Conservation (phyloP, 2,888 invertebrate genomes). For the Rapana venosa region DNA sequence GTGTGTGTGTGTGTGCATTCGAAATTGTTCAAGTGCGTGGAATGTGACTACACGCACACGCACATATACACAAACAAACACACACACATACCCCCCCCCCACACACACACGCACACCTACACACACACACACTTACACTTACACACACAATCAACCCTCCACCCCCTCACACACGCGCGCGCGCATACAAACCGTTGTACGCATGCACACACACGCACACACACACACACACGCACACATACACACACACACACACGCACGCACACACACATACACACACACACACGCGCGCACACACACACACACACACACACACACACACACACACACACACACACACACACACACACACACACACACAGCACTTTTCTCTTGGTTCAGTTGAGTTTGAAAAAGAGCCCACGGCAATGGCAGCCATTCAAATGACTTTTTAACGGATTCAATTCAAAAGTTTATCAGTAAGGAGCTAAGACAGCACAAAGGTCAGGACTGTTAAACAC, state of each 20-base stretch:
- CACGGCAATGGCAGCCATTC: no score
- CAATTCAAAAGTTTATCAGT: no score
- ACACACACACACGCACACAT: neutral
- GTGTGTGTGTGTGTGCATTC: no score
- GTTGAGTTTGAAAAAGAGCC: neutral
- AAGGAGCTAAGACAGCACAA: no score
- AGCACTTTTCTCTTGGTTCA: neutral
- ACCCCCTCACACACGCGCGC: neutral
- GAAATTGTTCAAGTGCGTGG: no score
- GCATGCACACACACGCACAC: neutral
- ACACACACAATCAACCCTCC: neutral
- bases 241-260: conserved; percentile 16
- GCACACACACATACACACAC: neutral
- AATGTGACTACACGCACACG: no score
- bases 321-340: neutral
- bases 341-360: neutral
- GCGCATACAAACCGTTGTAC: neutral
- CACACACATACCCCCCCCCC: neutral
- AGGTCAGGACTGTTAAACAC: no score
- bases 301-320: neutral
- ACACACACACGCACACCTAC: neutral
- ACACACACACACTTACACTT: neutral
- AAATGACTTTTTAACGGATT: no score
- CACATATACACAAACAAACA: no score
- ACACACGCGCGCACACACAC: neutral